Evolutionary conservation across 2,113 vertebrate species (phyloP), one percentile per base, ranked within the genome.

Genomic region (Gobius niger): DNA sequence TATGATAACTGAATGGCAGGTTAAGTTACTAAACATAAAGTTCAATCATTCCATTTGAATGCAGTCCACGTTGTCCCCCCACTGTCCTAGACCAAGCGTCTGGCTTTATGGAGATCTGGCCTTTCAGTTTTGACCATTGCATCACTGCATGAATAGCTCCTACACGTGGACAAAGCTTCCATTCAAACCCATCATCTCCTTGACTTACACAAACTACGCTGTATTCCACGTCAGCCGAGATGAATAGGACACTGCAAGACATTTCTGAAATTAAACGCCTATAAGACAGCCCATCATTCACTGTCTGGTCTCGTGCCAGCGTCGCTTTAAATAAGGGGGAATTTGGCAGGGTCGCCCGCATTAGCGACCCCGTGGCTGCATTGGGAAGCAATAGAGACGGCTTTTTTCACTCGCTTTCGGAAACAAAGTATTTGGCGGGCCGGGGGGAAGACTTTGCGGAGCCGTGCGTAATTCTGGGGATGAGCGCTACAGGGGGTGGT

Each of bases 181-280:
- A 18, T 76, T 81, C 47, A 59, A 24, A 75, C 56, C 42, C 52
- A 72, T 44, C 57, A 70, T 10, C 9, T 6, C 46, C 61, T 53
- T 82, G 73, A 86, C 80, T 83, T 68, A 84, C 72, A 89, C 80
- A 65, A 80, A 84, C 75, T n/a, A 16, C 63, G 12, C 59, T 41
- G 67, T 54, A 41, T 75, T 71, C 69, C 47, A 15, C 9, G 70
- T 70, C 72, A 72, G 70, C 67, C 61, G 54, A 84, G 73, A 83
- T 74, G 60, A 82, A 71, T 71, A 65, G 46, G 51, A 44, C 44
- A 60, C 67, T 76, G 40, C 19, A 46, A 77, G 70, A 74, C 70
- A 63, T 68, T 65, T 77, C 47, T 52, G 52, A 79, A 70, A 86
- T 82, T 47, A 82, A 82, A 84, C 52, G 67, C 44, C 56, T 61